Conservation (phyloP, 1,140 invertebrate genomes). For the Yoshiicerus persimilis region DNA sequence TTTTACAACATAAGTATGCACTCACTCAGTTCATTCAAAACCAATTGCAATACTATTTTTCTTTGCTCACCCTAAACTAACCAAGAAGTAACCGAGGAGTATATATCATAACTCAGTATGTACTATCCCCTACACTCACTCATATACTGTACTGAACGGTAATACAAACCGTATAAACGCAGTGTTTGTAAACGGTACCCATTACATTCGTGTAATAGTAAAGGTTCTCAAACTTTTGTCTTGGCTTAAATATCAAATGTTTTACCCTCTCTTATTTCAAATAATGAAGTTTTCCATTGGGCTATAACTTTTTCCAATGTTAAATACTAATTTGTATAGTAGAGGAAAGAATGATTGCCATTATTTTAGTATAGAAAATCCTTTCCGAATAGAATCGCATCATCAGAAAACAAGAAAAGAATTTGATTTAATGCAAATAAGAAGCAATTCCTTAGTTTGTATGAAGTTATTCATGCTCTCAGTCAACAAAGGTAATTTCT, state of each 20-base stretch:
- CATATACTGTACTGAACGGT: too few relatives aligned
- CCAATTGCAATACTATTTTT: not conserved
- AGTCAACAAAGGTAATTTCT: not conserved
- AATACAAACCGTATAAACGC: not conserved
- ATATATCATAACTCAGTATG: not conserved
- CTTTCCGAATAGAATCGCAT: not conserved
- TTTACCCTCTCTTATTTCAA: not conserved
- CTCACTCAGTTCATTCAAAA: not conserved
- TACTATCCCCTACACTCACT: too few relatives aligned
- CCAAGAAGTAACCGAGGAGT: not conserved
- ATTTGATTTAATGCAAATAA: not conserved
- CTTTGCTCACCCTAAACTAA: not conserved
- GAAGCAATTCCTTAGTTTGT: not conserved
- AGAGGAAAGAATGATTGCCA: not conserved
- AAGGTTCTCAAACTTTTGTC: not conserved
- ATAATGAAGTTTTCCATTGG: not conserved
- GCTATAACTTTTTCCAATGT: not conserved
- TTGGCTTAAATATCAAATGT: not conserved
- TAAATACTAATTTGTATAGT: not conserved
- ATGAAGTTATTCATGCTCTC: not conserved
- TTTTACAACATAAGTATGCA: not conserved
- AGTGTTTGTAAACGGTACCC: not conserved
- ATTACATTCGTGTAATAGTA: not conserved
- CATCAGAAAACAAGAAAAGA: not conserved
- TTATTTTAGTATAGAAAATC: not conserved